A percentile compares a stretch with the other conserved stretches of the same genome.
phyloP scores from a whole-genome alignment of 2,797 vertebrate genomes.

The Muscicapa striata region DNA sequence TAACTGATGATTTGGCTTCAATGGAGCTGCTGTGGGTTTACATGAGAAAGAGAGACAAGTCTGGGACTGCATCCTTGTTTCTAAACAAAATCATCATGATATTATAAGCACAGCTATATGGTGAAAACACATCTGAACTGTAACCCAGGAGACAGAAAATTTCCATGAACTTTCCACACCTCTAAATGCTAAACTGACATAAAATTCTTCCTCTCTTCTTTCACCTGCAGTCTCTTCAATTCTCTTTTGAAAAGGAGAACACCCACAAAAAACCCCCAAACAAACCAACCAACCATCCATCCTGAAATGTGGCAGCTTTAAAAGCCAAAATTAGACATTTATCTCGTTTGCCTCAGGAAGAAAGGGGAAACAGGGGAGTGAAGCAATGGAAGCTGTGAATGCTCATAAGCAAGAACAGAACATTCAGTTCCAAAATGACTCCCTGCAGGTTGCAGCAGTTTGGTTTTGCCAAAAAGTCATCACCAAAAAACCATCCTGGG shows the following conservation, averaged over 20 bases:
- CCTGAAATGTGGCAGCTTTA: background rate
- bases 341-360: background rate
- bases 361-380: background rate
- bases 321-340: background rate
- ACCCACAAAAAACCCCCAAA: background rate
- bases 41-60: background rate
- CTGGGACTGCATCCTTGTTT: background rate
- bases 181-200: background rate
- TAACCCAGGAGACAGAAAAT: background rate
- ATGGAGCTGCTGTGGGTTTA: background rate
- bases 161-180: background rate
- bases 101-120: background rate
- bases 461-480: slow-evolving; percentile 16
- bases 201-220: background rate
- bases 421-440: background rate
- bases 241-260: background rate
- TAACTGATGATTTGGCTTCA: background rate
- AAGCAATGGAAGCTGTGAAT: background rate
- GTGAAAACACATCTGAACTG: background rate
- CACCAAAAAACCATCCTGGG: slow-evolving; percentile 14
- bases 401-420: background rate
- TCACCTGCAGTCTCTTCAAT: background rate
- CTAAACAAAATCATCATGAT: background rate
- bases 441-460: background rate
- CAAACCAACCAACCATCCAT: background rate